Conservation (phyloP, 1,140 invertebrate genomes). For the Procambarus clarkii region DNA sequence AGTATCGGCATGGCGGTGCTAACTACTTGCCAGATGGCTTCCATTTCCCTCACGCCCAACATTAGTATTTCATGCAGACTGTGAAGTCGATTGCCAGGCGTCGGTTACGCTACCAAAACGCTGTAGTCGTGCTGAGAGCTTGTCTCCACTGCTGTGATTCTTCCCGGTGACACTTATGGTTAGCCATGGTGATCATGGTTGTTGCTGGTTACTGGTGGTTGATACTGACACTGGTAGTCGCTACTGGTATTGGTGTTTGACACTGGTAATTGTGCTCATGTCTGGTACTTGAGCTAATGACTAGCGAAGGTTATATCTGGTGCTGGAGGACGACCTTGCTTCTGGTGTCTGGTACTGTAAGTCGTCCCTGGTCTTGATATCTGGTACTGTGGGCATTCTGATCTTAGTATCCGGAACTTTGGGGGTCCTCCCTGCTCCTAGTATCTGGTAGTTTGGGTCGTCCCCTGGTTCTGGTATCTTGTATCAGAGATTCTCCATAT, state of each 20-base stretch:
- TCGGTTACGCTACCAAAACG: not conserved
- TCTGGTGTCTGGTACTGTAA: not conserved
- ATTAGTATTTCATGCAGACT: slow-evolving; percentile 50
- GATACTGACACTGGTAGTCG: not conserved
- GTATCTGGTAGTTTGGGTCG: not conserved
- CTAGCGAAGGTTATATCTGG: not conserved
- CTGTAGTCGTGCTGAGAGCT: not conserved
- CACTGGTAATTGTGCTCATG: not conserved
- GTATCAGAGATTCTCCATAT: no score
- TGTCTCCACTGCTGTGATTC: not conserved
- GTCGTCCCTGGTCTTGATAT: not conserved
- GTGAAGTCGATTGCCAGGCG: slow-evolving; percentile 54
- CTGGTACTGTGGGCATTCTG: no score
- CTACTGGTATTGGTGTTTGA: not conserved
- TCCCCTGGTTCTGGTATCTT: not conserved
- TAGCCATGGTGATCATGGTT: no score
- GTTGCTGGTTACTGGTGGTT: no score
- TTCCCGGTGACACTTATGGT: not conserved
- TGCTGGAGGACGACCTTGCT: not conserved
- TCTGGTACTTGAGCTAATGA: not conserved
- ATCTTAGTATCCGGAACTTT: no score
- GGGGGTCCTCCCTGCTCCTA: not conserved
- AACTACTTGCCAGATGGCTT: slow-evolving; percentile 68
- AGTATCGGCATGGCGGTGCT: slow-evolving; percentile 47
- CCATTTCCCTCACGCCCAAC: slow-evolving; percentile 57